These are phyloP conservation scores for Cirrhinus mrigala DNA, from an alignment of 2,797 vertebrate genomes.

Conservation along the genomic window DNA sequence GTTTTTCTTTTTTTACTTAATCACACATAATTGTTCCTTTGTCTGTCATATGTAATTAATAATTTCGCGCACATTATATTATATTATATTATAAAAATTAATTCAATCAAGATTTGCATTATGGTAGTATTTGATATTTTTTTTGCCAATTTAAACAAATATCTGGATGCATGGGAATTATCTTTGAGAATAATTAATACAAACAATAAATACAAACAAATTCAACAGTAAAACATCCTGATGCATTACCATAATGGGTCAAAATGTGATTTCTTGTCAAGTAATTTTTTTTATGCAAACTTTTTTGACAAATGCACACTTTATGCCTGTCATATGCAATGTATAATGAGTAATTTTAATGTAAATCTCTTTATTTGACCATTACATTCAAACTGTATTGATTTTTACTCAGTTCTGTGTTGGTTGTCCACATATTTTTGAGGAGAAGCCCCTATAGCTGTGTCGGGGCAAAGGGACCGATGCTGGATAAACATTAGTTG, in stretches of 20 bases:
- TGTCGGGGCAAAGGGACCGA: constrained; percentile 7
- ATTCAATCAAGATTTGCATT: background rate
- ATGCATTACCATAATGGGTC: background rate
- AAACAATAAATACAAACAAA: background rate
- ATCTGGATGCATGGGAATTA: background rate
- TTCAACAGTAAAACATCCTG: background rate
- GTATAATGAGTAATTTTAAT: background rate
- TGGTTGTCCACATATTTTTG: constrained; percentile 32
- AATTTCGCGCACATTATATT: too few relatives aligned
- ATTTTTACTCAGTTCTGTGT: constrained; percentile 43
- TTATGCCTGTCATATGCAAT: background rate
- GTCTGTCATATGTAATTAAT: too few relatives aligned
- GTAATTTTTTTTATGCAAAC: background rate
- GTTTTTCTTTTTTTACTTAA: too few relatives aligned
- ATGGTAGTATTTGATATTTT: background rate
- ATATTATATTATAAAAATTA: background rate
- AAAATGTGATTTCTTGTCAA: background rate
- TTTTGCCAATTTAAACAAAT: background rate
- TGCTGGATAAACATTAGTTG: constrained; percentile 53
- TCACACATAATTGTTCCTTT: too few relatives aligned
- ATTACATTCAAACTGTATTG: constrained; percentile 16
- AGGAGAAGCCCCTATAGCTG: background rate
- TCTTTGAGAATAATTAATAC: background rate
- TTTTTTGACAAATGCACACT: background rate
- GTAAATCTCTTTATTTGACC: background rate